Conservation (phyloP, 2,113 vertebrate species). For the Platichthys flesus region DNA sequence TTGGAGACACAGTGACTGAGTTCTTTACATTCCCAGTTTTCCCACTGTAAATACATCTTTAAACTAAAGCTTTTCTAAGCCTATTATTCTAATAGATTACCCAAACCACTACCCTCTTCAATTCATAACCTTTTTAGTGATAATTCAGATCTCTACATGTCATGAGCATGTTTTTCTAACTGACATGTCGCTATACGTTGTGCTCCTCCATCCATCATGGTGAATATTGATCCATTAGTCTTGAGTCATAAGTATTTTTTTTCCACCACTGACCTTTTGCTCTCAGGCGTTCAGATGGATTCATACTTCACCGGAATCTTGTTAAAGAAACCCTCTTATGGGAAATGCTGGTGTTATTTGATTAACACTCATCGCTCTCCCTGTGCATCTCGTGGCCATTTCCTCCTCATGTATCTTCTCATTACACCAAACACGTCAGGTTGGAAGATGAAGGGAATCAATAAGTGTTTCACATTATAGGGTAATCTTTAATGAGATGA, state of each 20-base stretch:
- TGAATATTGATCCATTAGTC: slow-evolving; percentile 47
- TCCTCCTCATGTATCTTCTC: slow-evolving; percentile 41
- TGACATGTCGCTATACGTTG: neutral
- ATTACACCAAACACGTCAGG: slow-evolving; percentile 16
- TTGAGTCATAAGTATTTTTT: neutral
- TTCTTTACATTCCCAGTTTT: neutral
- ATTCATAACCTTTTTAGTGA: no score
- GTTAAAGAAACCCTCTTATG: slow-evolving; percentile 77
- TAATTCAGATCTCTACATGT: neutral
- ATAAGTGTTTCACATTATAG: neutral
- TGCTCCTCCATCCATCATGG: slow-evolving; percentile 11
- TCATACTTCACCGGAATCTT: slow-evolving; percentile 76
- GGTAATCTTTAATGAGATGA: neutral
- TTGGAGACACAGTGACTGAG: neutral
- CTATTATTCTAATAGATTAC: neutral
- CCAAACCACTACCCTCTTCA: neutral
- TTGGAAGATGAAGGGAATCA: slow-evolving; percentile 17
- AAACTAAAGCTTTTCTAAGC: neutral
- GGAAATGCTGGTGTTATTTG: slow-evolving; percentile 74
- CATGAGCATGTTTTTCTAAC: neutral
- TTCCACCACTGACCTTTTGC: slow-evolving; percentile 57
- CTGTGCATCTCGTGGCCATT: slow-evolving; percentile 7
- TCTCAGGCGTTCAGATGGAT: slow-evolving; percentile 61
- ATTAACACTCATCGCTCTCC: slow-evolving; percentile 65
- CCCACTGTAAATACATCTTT: neutral